Evolutionary conservation across 2,797 vertebrate species (phyloP).

Genomic region (Steatocranus sp.): DNA sequence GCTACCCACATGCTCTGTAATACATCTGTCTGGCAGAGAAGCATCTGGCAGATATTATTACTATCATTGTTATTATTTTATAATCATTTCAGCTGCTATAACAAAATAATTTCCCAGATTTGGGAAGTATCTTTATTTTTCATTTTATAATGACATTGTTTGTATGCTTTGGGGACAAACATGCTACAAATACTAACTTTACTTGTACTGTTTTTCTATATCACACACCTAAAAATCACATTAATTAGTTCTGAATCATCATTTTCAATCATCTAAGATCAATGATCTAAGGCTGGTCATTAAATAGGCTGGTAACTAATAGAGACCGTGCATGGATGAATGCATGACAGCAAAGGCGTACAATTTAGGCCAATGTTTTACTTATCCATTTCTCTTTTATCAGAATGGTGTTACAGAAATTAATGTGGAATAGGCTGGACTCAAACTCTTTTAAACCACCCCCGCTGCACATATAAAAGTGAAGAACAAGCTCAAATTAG

Average conservation of each 20-base stretch:
- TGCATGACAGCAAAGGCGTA: not conserved
- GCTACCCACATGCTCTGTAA: not conserved
- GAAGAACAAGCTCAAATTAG: not conserved
- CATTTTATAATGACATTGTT: not conserved
- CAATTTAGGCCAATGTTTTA: not conserved
- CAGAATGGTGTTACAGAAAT: not conserved
- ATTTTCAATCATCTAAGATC: not conserved
- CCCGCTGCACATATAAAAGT: not conserved
- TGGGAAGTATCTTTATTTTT: not conserved
- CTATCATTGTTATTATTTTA: not conserved
- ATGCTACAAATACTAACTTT: not conserved
- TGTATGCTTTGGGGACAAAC: not conserved
- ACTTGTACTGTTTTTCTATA: not conserved
- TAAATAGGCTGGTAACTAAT: not conserved
- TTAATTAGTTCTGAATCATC: not conserved
- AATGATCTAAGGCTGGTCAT: not conserved
- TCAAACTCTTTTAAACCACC: not conserved
- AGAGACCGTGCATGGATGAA: not conserved
- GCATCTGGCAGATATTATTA: not conserved
- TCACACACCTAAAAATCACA: not conserved
- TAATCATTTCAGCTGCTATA: not conserved
- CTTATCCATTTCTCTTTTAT: not conserved
- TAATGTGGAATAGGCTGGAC: not conserved
- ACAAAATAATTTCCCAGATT: not conserved
- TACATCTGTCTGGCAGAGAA: not conserved